Evolutionary conservation across 92 coral and sea anemone genomes (phyloP), one percentile per base, ranked within the genome.

Genomic region (Porites evermanni): DNA sequence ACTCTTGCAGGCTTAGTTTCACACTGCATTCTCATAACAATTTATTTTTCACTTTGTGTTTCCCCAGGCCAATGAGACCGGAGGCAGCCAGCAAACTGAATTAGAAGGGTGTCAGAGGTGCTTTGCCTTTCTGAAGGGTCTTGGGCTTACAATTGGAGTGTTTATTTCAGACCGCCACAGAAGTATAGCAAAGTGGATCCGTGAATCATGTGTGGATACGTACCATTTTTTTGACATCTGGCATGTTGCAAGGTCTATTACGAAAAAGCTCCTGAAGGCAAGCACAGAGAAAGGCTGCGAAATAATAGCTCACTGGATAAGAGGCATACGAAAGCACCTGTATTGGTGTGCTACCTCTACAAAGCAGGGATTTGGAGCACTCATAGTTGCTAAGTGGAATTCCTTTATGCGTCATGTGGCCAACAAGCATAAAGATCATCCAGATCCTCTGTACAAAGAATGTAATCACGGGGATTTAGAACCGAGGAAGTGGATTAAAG

Each of bases 1-100:
- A 26, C 29, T 26, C 29, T 26, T 26, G 29, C 29, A 26, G 29
- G 29, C 29, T 26, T 26, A 26, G 29, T 26, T 26, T 26, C 29
- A 1, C 2, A 26, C 29, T 26, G 2, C 59, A 53, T 53, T 53
- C 59, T 53, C 59, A 8, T 8, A 8, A 8, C 59, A 53, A 53
- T 53, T 53, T 8, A 1, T 53, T 53, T 53, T 53, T 53, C 12
- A 12, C 8, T 53, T 53, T 53, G 59, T 84, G 59, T 81, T 72
- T 73, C 29, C 29, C 9, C 53, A 92, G 93, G 85, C 95, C 9
- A 92, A 92, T 92, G 89, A 89, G 71, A 86, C 91, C 64, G 90
- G 88, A 14, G 91, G 93, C 3, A 85, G 91, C 56, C 8, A 53
- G 29, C 29, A 26, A 1, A 26, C 29, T 26, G 29, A 26, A 26